Conservation (phyloP, 1,140 invertebrate genomes). For the Coptotermes formosanus region DNA sequence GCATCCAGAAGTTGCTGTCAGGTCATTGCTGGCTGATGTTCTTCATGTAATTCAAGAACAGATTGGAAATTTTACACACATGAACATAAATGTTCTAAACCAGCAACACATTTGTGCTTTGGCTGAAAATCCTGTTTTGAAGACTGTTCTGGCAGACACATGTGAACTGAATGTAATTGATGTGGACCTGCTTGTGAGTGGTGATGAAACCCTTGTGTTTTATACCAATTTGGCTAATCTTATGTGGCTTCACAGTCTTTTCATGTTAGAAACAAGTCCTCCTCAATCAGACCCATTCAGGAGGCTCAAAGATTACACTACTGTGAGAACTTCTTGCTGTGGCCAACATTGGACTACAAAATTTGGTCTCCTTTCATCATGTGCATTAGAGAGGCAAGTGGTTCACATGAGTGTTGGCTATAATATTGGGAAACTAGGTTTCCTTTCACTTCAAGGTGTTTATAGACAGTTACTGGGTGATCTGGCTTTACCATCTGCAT, state of each 20-base stretch:
- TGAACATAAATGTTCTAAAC: background rate
- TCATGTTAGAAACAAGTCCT: conserved; percentile 9
- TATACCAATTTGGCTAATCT: conserved; percentile 47
- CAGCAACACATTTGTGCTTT: background rate
- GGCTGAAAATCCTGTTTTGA: conserved; percentile 41
- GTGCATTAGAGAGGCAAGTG: conserved; percentile 31
- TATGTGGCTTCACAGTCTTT: conserved; percentile 26
- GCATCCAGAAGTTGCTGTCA: conserved; percentile 33
- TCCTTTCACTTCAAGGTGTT: conserved; percentile 44
- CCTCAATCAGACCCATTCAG: background rate
- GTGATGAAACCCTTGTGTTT: conserved; percentile 46
- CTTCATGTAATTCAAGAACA: conserved; percentile 7
- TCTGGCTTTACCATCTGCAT: conserved; percentile 41
- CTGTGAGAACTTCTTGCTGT: background rate
- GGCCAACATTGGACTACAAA: background rate
- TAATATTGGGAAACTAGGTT: conserved; percentile 46
- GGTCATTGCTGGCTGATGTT: conserved; percentile 25
- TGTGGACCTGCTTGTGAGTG: conserved; percentile 45
- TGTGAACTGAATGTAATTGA: conserved; percentile 41
- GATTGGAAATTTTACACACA: background rate
- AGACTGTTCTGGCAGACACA: conserved; percentile 44
- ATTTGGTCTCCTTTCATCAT: conserved; percentile 18
- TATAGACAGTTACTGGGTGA: conserved; percentile 44
- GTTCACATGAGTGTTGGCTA: conserved; percentile 45
- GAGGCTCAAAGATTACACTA: background rate